A percentile compares a stretch with the other conserved stretches of the same genome.
phyloP scores from a whole-genome alignment of 2,888 invertebrate genomes.

The Heliconius ethilla region DNA sequence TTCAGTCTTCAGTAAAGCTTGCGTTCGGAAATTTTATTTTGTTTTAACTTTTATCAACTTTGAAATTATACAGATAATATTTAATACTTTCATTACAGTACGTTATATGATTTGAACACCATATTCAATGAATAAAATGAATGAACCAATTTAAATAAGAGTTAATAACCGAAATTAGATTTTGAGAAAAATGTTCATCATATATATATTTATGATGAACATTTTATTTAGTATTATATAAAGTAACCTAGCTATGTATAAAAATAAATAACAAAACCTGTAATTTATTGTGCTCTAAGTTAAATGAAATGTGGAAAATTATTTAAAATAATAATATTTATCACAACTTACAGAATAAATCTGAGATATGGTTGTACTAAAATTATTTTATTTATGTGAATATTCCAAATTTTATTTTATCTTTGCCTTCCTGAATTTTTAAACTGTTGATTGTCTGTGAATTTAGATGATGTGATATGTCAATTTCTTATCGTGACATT shows the following conservation, averaged over 20 bases:
- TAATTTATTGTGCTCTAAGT: not conserved
- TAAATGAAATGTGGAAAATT: too few species aligned
- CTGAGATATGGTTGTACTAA: not conserved
- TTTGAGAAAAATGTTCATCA: not conserved
- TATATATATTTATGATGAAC: too few species aligned
- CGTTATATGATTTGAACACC: too few species aligned
- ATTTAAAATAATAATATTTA: too few species aligned
- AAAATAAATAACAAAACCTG: not conserved
- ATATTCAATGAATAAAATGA: too few species aligned
- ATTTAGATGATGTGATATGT: too few species aligned
- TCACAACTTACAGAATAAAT: too few species aligned
- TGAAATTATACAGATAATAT: not conserved
- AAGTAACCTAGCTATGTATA: not conserved
- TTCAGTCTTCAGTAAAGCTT: conserved; percentile 25
- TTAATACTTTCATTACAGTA: not conserved
- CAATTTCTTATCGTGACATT: not conserved
- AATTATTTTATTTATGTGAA: not conserved
- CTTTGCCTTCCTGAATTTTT: not conserved
- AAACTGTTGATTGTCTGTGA: not conserved
- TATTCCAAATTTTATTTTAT: not conserved
- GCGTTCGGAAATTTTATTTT: conserved; percentile 25
- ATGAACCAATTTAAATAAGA: too few species aligned
- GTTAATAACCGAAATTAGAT: too few species aligned
- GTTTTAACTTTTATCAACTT: not conserved
- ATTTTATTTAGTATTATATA: too few species aligned